Percentiles rank a stretch among this genome's conserved stretches.
phyloP scores from a whole-genome alignment of 1,140 invertebrate genomes.

The Cephus cinctus region DNA sequence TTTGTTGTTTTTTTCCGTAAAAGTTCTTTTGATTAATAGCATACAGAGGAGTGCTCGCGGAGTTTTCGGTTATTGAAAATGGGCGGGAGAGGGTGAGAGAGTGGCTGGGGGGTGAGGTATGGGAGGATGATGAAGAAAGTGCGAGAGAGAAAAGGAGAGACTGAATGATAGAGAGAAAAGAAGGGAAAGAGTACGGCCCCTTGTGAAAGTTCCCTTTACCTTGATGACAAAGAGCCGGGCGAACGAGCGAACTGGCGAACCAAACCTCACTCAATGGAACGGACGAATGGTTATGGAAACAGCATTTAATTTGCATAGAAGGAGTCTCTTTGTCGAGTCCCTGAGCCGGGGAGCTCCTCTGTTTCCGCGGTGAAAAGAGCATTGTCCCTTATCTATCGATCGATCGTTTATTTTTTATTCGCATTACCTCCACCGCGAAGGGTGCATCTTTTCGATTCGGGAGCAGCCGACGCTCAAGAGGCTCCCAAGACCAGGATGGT shows the following conservation, averaged over 20 bases:
- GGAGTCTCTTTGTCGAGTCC: slow-evolving; percentile 52
- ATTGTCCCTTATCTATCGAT: slow-evolving; percentile 58
- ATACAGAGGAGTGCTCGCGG: slow-evolving; percentile 20
- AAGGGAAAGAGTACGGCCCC: slow-evolving; percentile 30
- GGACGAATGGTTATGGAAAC: slow-evolving; percentile 58
- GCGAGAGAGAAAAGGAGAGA: slow-evolving; percentile 15
- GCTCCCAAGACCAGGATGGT: too few species aligned
- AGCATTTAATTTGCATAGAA: slow-evolving; percentile 59
- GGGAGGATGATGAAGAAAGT: slow-evolving; percentile 18
- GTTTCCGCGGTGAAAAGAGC: slow-evolving; percentile 48
- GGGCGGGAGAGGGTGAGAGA: slow-evolving; percentile 21
- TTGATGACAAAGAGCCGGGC: slow-evolving; percentile 53
- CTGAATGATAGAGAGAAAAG: slow-evolving; percentile 20
- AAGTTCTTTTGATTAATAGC: slow-evolving; percentile 51
- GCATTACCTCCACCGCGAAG: slow-evolving; percentile 37
- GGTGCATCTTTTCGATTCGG: not conserved
- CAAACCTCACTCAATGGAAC: slow-evolving; percentile 54
- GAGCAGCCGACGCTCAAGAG: too few species aligned
- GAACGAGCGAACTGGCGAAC: slow-evolving; percentile 28
- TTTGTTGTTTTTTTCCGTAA: slow-evolving; percentile 31
- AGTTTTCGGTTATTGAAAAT: slow-evolving; percentile 50
- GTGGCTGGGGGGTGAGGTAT: slow-evolving; percentile 10
- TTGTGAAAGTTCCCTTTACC: slow-evolving; percentile 54
- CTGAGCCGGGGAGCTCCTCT: slow-evolving; percentile 26
- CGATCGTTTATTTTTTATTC: slow-evolving; percentile 54